phyloP scores from a whole-genome alignment of 2,888 invertebrate genomes.

The Petrolisthes cinctipes region DNA sequence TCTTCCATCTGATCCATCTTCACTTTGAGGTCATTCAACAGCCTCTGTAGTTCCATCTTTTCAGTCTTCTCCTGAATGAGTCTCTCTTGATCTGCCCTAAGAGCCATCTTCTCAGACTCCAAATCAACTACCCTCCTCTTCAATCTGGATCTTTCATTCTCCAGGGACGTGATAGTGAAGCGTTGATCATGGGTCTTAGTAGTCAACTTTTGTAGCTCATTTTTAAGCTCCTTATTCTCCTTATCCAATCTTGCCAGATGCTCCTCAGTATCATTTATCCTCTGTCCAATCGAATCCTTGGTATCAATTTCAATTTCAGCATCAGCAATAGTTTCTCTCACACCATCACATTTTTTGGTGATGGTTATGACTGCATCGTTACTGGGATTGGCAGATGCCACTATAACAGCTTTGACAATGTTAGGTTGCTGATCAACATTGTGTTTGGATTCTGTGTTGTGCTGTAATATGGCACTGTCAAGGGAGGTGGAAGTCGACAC shows the following conservation, averaged over 20 bases:
- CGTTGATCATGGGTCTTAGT: constrained; percentile 36
- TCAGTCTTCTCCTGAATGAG: neutral
- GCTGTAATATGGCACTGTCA: neutral
- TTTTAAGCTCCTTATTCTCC: constrained; percentile 39
- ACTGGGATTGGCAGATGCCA: neutral
- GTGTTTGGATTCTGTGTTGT: too few relatives aligned
- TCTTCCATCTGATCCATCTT: constrained; percentile 5
- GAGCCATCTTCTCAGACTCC: constrained; percentile 25
- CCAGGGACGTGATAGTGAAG: constrained; percentile 43
- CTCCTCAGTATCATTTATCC: neutral
- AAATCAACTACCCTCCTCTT: constrained; percentile 11
- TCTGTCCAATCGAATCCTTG: too few relatives aligned
- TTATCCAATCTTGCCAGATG: constrained; percentile 30
- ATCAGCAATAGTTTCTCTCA: neutral
- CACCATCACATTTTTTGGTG: neutral
- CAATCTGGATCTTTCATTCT: constrained; percentile 46
- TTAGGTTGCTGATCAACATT: neutral
- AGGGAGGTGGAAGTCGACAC: constrained; percentile 27
- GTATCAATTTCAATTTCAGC: neutral
- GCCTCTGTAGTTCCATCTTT: constrained; percentile 25
- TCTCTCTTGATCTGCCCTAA: constrained; percentile 16
- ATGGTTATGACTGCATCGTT: neutral
- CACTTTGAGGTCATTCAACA: constrained; percentile 16
- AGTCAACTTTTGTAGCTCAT: constrained; percentile 27
- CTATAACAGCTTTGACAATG: neutral